Conservation (phyloP, 1,140 invertebrate species). For the Drosophila jambulina region DNA sequence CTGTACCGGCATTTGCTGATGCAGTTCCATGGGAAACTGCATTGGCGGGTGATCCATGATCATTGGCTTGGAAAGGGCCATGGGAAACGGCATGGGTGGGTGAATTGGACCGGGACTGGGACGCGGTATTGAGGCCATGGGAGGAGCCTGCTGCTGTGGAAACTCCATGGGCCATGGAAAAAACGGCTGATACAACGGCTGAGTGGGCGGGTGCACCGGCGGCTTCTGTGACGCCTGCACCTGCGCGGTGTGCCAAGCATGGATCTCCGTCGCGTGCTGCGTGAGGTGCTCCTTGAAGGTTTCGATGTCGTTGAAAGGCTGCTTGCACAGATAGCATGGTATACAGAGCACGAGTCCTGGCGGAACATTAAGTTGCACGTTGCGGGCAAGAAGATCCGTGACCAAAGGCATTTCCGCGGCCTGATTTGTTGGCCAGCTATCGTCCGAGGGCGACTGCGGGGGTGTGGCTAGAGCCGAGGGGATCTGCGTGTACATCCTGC, state of each 20-base stretch:
- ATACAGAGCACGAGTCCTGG: conserved; percentile 32
- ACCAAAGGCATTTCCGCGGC: conserved; percentile 19
- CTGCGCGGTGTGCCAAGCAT: conserved; percentile 8
- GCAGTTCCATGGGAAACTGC: background rate
- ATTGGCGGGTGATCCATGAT: conserved; percentile 3
- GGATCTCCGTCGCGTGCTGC: conserved; percentile 31
- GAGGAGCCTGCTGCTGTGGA: background rate
- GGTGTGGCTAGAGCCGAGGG: conserved; percentile 33
- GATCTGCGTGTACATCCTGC: background rate
- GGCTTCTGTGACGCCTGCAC: background rate
- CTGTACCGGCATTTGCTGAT: background rate
- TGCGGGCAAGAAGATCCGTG: conserved; percentile 14
- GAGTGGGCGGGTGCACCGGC: background rate
- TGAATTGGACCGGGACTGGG: background rate
- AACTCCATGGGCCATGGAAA: background rate
- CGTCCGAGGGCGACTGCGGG: conserved; percentile 36
- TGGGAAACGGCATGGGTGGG: background rate
- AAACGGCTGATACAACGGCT: background rate
- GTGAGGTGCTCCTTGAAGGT: conserved; percentile 42
- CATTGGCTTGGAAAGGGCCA: background rate
- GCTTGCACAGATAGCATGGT: conserved; percentile 59
- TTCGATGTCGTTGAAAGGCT: conserved; percentile 41
- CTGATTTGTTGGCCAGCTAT: background rate
- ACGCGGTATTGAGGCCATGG: background rate
- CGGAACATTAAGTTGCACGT: background rate